Percentiles rank a stretch among this genome's conserved stretches.
phyloP scores from a whole-genome alignment of 2,888 invertebrate genomes.

The Scelioninae gen. 1 region DNA sequence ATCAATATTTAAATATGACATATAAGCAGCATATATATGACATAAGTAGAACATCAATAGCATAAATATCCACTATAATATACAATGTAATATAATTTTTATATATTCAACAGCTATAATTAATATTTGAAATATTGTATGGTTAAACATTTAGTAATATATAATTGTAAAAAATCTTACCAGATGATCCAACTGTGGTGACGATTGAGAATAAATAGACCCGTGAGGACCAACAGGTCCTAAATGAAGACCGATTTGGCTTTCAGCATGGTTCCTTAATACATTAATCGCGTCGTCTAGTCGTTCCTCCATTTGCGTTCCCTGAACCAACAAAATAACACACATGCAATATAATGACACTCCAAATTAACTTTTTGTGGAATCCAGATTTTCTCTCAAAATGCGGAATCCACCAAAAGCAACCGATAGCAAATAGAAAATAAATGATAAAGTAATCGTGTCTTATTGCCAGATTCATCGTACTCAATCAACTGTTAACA shows the following conservation, averaged over 20 bases:
- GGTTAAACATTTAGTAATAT: not conserved
- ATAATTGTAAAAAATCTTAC: slow-evolving; percentile 76
- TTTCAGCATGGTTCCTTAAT: slow-evolving; percentile 96
- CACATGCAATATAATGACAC: slow-evolving; percentile 80
- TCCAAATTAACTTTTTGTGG: slow-evolving; percentile 48
- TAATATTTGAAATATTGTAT: not conserved
- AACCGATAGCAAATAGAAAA: slow-evolving; percentile 24
- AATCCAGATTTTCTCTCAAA: slow-evolving; percentile 17
- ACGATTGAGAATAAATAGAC: slow-evolving; percentile 85
- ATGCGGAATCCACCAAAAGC: slow-evolving; percentile 33
- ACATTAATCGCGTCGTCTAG: slow-evolving; percentile 98
- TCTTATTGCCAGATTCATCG: slow-evolving; percentile 1
- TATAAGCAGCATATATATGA: too few species aligned
- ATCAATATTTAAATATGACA: not conserved
- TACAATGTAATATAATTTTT: too few species aligned
- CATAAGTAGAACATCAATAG: too few species aligned
- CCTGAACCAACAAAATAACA: slow-evolving; percentile 86
- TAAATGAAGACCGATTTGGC: slow-evolving; percentile 87
- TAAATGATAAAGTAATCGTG: slow-evolving; percentile 37
- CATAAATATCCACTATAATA: too few species aligned
- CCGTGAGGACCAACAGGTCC: slow-evolving; percentile 85
- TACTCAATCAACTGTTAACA: slow-evolving; percentile 3
- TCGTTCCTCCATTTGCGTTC: slow-evolving; percentile 96
- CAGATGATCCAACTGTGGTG: slow-evolving; percentile 85
- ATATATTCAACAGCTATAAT: not conserved